Conservation (phyloP, 2,113 vertebrate species). For the Seriola rivoliana region DNA sequence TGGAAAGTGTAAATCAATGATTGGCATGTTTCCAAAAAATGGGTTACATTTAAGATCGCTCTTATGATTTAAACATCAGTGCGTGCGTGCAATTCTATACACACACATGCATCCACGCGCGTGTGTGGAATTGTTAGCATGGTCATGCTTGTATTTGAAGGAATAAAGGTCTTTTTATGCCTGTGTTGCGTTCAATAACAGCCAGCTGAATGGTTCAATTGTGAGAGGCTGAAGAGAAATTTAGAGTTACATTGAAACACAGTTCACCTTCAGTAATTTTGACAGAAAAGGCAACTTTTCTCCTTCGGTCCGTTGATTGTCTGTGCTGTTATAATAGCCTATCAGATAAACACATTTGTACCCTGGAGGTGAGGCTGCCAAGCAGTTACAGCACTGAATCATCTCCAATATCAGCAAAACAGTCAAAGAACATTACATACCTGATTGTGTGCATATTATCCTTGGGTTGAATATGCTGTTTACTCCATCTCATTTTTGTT, state of each 20-base stretch:
- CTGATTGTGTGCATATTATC: slow-evolving; percentile 65
- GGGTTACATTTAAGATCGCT: slow-evolving; percentile 25
- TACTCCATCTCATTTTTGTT: slow-evolving; percentile 30
- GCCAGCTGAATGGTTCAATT: slow-evolving; percentile 20
- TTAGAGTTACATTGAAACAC: slow-evolving; percentile 15
- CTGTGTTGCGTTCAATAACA: slow-evolving; percentile 1
- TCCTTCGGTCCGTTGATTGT: slow-evolving; percentile 41
- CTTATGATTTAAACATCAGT: slow-evolving; percentile 10
- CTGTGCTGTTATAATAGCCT: slow-evolving; percentile 44
- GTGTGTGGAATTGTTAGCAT: not conserved
- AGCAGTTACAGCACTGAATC: slow-evolving; percentile 29
- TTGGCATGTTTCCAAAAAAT: slow-evolving; percentile 34
- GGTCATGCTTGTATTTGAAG: slow-evolving; percentile 1
- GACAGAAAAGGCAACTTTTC: slow-evolving; percentile 41
- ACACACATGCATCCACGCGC: too few species aligned
- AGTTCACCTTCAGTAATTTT: slow-evolving; percentile 54
- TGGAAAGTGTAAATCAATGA: slow-evolving; percentile 47
- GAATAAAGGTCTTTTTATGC: slow-evolving; percentile 37
- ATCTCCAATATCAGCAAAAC: slow-evolving; percentile 52
- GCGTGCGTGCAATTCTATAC: not conserved
- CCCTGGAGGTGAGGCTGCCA: slow-evolving; percentile 37
- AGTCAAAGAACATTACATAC: slow-evolving; percentile 55
- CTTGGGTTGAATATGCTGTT: slow-evolving; percentile 45
- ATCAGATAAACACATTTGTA: slow-evolving; percentile 56
- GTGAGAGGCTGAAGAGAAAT: slow-evolving; percentile 20